Evolutionary conservation across 2,888 invertebrate genomes (phyloP).

Genomic region (Neuroscelio doddi): DNA sequence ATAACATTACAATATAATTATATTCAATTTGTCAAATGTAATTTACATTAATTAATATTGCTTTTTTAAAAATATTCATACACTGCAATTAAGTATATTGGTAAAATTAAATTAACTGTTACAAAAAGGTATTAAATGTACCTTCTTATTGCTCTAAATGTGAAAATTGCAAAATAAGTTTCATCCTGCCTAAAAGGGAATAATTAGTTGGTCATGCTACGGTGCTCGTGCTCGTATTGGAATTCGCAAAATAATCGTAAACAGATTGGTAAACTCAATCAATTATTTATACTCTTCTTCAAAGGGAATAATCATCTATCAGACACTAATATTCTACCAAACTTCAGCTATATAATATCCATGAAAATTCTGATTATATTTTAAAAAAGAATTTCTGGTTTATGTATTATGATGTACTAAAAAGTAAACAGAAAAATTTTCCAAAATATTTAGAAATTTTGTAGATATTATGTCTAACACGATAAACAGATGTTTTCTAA

Average conservation of each 20-base stretch:
- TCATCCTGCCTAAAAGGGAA: conserved; percentile 64
- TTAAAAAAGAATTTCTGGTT: no score
- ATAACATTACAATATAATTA: no score
- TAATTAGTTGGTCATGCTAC: conserved; percentile 62
- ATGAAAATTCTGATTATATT: no score
- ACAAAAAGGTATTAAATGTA: no score
- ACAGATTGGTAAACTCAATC: conserved; percentile 49
- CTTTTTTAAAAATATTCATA: no score
- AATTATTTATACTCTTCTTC: conserved; percentile 62
- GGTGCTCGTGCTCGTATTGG: conserved; percentile 51
- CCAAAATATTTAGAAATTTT: neutral
- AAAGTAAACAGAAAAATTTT: no score
- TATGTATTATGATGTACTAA: no score
- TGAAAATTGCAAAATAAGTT: conserved; percentile 23
- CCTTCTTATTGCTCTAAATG: no score
- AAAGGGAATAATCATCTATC: conserved; percentile 54
- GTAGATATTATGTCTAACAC: neutral
- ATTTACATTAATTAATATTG: no score
- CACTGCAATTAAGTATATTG: no score
- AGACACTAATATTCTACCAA: neutral
- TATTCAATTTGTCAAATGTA: no score
- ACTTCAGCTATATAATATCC: neutral
- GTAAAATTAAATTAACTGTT: no score
- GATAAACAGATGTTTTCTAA: conserved; percentile 53
- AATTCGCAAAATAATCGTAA: conserved; percentile 16